Conservation (phyloP, 2,797 vertebrate genomes). For the Ctenopoma kingsleyae region DNA sequence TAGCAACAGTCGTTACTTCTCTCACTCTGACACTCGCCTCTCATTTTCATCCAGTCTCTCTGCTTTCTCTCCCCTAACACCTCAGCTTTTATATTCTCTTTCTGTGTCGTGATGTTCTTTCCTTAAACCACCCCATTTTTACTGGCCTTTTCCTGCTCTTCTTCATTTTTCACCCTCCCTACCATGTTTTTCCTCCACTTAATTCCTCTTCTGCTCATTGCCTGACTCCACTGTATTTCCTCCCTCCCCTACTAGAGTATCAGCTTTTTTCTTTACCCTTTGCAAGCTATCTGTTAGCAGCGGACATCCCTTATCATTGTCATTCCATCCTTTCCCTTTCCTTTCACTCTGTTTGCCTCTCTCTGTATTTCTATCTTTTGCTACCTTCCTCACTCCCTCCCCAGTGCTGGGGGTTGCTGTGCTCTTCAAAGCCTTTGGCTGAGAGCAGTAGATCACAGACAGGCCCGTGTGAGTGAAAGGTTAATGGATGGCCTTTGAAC, state of each 20-base stretch:
- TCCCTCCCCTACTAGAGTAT: conserved; percentile 2
- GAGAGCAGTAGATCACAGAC: conserved; percentile 86
- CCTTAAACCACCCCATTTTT: neutral
- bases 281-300: conserved; percentile 40
- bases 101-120: conserved; percentile 18
- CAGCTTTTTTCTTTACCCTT: conserved; percentile 19
- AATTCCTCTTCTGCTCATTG: conserved; percentile 1
- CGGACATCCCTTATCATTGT: conserved; percentile 32
- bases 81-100: conserved; percentile 47
- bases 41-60: conserved; percentile 65
- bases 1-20: conserved; percentile 48
- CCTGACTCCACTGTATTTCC: conserved; percentile 11
- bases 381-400: conserved; percentile 32
- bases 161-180: conserved; percentile 2
- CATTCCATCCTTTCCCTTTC: conserved; percentile 28
- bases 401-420: conserved; percentile 55
- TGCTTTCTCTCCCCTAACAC: conserved; percentile 45
- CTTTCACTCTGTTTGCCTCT: conserved; percentile 27
- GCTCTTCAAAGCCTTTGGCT: conserved; percentile 84
- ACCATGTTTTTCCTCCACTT: conserved; percentile 5
- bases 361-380: conserved; percentile 43
- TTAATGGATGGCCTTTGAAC: conserved; percentile 89
- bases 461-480: conserved; percentile 84
- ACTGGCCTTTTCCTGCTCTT: conserved; percentile 1
- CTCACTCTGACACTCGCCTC: conserved; percentile 37